Evolutionary conservation across 2,113 vertebrate genomes (phyloP).

Genomic region (Tyto alba): DNA sequence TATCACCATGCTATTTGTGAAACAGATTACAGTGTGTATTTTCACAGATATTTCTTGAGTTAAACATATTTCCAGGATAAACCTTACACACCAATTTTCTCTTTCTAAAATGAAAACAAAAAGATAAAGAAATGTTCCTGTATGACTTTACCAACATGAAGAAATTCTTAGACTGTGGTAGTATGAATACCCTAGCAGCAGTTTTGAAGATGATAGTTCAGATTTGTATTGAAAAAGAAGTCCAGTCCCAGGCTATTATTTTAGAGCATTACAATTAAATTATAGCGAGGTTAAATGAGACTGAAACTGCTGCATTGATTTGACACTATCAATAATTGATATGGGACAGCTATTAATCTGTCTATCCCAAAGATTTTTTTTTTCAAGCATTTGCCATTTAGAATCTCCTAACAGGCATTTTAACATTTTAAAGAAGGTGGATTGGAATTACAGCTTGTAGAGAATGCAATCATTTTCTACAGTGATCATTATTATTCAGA

Average conservation of each 20-base stretch:
- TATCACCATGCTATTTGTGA: background rate
- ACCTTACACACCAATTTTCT: background rate
- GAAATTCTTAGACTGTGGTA: background rate
- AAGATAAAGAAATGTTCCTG: background rate
- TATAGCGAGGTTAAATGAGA: background rate
- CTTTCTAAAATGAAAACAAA: background rate
- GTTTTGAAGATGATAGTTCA: background rate
- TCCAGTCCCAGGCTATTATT: background rate
- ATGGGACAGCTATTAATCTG: background rate
- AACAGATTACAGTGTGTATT: background rate
- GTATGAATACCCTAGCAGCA: background rate
- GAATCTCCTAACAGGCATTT: background rate
- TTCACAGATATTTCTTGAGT: background rate
- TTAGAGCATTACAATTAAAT: background rate
- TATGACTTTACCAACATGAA: background rate
- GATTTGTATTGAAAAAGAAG: background rate
- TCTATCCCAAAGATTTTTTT: background rate
- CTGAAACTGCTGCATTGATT: background rate
- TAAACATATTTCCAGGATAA: background rate
- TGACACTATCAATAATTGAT: constrained; percentile 14
- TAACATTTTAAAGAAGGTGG: background rate
- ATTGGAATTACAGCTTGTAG: background rate
- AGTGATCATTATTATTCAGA: fast-evolving
- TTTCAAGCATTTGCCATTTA: background rate
- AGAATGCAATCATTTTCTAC: background rate